Conservation (phyloP, 2,888 invertebrate genomes). For the Adineta ricciae region DNA sequence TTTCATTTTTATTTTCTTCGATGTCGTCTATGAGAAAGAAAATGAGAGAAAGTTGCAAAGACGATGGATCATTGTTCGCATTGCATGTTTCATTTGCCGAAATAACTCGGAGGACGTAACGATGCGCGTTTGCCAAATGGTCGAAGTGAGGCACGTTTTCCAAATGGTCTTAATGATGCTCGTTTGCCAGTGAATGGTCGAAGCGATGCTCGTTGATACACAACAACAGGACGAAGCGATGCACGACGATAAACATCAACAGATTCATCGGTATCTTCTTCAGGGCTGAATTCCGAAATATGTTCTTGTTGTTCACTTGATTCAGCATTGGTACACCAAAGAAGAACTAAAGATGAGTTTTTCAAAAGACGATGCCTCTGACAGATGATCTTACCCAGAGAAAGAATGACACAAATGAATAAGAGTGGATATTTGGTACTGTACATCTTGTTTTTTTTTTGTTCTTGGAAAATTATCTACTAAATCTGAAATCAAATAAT, state of each 20-base stretch:
- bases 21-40: not conserved
- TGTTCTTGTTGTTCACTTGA: slow-evolving; percentile 2
- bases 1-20: not conserved
- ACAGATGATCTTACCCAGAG: not conserved
- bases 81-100: not conserved
- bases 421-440: not conserved
- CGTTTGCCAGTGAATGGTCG: not conserved
- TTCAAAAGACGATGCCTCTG: not conserved
- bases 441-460: not conserved
- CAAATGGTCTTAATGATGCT: not conserved
- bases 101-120: not conserved
- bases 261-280: not conserved
- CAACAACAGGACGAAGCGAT: not conserved
- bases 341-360: not conserved
- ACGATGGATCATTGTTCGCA: not conserved
- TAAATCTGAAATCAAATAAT: not conserved
- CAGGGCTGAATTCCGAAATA: not conserved
- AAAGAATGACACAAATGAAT: not conserved
- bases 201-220: not conserved
- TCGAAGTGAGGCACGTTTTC: not conserved
- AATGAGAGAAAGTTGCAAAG: not conserved
- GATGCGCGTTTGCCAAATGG: not conserved
- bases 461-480: not conserved
- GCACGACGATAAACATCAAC: not conserved
- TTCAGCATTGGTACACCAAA: not conserved